Evolutionary conservation across 2,113 vertebrate genomes (phyloP).

Genomic region (Hippocampus barbouri): DNA sequence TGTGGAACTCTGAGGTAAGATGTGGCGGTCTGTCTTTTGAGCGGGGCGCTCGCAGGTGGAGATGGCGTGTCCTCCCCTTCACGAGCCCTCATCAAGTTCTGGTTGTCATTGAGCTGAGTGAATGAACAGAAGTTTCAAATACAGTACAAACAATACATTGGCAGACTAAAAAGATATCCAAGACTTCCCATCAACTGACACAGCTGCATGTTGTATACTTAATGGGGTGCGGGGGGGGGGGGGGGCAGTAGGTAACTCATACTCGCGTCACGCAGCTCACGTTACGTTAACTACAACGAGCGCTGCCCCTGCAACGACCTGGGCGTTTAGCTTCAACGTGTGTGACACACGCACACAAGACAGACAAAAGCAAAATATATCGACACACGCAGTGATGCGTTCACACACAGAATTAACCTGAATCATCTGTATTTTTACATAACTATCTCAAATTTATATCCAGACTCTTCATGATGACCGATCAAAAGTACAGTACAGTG

Average conservation of each 20-base stretch:
- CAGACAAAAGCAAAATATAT: too few species aligned
- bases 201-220: conserved; percentile 46
- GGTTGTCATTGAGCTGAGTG: conserved; percentile 41
- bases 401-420: too few species aligned
- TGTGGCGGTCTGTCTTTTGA: conserved; percentile 46
- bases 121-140: conserved; percentile 4
- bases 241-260: conserved; percentile 42
- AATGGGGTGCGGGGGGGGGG: conserved; percentile 23
- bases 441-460: not conserved
- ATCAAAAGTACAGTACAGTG: not conserved
- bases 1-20: conserved; percentile 30
- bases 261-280: conserved; percentile 9
- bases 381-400: too few species aligned
- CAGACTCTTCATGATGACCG: not conserved
- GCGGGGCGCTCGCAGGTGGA: conserved; percentile 9
- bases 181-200: not conserved
- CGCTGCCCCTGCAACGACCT: conserved; percentile 2
- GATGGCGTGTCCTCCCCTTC: conserved; percentile 23
- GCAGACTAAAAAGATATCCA: not conserved
- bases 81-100: conserved; percentile 19
- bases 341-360: too few species aligned
- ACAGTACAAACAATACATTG: not conserved
- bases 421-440: not conserved
- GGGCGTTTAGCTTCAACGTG: not conserved
- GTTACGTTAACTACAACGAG: conserved; percentile 19